Percentiles rank a stretch among this genome's conserved stretches.
Conservation (phyloP, 1,140 invertebrate genomes). For the Pantala flavescens region DNA sequence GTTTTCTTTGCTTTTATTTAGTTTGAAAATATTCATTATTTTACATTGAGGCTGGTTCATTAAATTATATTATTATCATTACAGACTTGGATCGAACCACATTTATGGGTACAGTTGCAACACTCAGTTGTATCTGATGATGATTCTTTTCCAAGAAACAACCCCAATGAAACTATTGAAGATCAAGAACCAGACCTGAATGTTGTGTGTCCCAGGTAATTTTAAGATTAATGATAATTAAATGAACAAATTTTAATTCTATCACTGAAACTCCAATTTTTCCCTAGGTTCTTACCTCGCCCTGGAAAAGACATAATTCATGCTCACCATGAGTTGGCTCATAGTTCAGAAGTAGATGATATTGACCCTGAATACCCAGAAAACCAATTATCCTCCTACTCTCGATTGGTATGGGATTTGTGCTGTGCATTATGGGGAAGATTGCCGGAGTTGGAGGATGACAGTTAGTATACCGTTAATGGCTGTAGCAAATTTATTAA, state of each 20-base stretch:
- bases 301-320: conserved; percentile 28
- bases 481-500: no score
- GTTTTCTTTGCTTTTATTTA: not conserved
- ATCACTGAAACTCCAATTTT: no score
- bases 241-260: no score
- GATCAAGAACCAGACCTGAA: not conserved
- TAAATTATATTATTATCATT: not conserved
- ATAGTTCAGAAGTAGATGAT: not conserved
- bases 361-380: not conserved
- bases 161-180: not conserved
- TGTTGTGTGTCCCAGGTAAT: not conserved
- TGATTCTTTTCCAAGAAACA: not conserved
- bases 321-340: conserved; percentile 38
- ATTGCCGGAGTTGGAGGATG: conserved; percentile 33
- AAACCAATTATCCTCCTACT: conserved; percentile 14
- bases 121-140: not conserved
- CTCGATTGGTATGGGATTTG: conserved; percentile 61
- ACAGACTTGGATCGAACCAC: not conserved
- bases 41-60: not conserved
- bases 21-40: not conserved
- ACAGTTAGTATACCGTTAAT: not conserved
- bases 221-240: no score
- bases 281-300: not conserved
- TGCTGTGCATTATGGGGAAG: conserved; percentile 76
- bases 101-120: not conserved